phyloP scores from a whole-genome alignment of 2,113 vertebrate genomes.

The Aldabrachelys gigantea region DNA sequence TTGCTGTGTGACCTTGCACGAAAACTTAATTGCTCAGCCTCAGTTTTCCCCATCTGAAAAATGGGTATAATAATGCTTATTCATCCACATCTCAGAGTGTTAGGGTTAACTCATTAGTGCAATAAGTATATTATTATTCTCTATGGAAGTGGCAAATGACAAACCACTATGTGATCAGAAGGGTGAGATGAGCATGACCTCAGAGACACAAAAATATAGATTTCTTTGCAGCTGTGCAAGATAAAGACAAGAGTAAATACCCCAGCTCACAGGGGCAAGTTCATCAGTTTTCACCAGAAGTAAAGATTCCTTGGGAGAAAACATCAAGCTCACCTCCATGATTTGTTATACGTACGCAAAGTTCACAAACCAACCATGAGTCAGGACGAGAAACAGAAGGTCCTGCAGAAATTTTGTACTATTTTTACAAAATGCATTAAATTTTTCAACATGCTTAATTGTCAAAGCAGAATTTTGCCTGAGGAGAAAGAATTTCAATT shows the following conservation, averaged over 20 bases:
- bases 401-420: neutral
- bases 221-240: neutral
- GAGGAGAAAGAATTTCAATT: neutral
- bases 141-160: neutral
- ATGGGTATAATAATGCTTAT: neutral
- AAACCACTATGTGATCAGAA: neutral
- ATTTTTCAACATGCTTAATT: neutral
- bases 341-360: neutral
- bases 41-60: neutral
- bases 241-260: neutral
- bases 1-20: neutral
- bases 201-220: neutral
- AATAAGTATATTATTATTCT: neutral
- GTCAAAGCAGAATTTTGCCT: neutral
- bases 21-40: neutral
- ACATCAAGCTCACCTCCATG: neutral
- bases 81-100: neutral
- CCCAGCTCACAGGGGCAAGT: neutral
- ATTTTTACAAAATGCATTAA: neutral
- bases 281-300: neutral
- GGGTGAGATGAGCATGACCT: neutral
- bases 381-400: neutral
- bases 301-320: neutral
- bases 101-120: neutral
- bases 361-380: neutral